Evolutionary conservation across 2,888 invertebrate species (phyloP).

Genomic region (Chouioia cunea): DNA sequence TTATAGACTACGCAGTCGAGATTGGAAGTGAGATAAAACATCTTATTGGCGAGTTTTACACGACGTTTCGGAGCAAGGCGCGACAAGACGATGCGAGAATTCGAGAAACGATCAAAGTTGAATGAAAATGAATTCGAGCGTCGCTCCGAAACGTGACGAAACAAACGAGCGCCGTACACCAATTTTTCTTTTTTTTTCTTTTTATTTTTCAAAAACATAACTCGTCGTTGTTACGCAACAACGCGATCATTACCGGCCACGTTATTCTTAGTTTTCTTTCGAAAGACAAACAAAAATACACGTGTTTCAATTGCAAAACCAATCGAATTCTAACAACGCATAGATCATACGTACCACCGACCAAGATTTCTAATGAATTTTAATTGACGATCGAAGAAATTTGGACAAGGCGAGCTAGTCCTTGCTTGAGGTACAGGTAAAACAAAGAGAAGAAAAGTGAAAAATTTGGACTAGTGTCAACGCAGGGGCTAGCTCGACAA

Average conservation of each 20-base stretch:
- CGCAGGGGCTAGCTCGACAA: conserved; percentile 30
- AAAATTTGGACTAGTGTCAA: neutral
- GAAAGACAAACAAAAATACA: neutral
- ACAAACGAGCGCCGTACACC: conserved; percentile 24
- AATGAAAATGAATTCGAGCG: conserved; percentile 20
- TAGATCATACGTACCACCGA: conserved; percentile 22
- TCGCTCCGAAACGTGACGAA: conserved; percentile 43
- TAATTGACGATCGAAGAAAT: conserved; percentile 29
- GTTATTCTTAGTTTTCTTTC: neutral
- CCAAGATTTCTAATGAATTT: conserved; percentile 24
- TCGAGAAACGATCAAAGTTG: neutral
- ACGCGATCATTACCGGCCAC: conserved; percentile 38
- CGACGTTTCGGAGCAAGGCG: conserved; percentile 45
- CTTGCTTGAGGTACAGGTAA: conserved; percentile 12
- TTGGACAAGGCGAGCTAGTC: conserved; percentile 24
- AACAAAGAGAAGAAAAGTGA: no score
- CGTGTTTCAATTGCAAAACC: conserved; percentile 12
- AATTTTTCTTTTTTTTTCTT: neutral
- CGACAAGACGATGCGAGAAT: conserved; percentile 2
- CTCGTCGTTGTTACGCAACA: conserved; percentile 11
- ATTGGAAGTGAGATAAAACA: conserved; percentile 52
- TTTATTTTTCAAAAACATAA: no score
- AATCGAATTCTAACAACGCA: conserved; percentile 32
- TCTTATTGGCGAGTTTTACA: conserved; percentile 9
- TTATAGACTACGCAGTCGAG: conserved; percentile 39